Evolutionary conservation across 2,888 invertebrate species (phyloP).

Genomic region (Andrena fulva): DNA sequence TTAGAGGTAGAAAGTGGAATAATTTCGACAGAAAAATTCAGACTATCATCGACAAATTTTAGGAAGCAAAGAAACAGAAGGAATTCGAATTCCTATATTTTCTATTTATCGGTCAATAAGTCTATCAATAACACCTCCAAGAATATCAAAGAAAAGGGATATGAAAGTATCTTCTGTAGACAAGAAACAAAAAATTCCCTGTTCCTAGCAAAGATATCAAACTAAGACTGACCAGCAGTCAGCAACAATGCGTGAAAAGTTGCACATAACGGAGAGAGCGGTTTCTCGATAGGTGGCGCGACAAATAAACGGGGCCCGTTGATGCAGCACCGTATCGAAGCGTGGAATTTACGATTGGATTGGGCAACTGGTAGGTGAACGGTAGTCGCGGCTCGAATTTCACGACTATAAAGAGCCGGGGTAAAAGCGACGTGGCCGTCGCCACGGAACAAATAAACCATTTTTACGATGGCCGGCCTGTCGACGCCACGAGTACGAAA

Average conservation of each 20-base stretch:
- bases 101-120: too few species aligned
- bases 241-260: not conserved
- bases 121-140: too few species aligned
- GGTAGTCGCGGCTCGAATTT: conserved; percentile 34
- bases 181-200: too few species aligned
- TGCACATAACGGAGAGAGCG: not conserved
- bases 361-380: conserved; percentile 29
- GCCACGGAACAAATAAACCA: conserved; percentile 19
- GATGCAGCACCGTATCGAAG: not conserved
- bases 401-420: conserved; percentile 20
- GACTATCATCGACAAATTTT: too few species aligned
- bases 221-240: not conserved
- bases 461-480: conserved; percentile 38
- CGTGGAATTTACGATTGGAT: conserved; percentile 1
- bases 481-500: conserved; percentile 37
- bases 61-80: too few species aligned
- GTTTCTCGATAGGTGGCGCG: not conserved
- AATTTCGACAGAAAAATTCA: too few species aligned
- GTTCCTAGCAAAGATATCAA: not conserved
- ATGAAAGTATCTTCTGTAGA: too few species aligned
- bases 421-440: not conserved
- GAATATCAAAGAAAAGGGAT: too few species aligned
- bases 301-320: not conserved
- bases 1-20: too few species aligned
- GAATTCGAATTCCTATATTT: too few species aligned